Conservation (phyloP, 2,888 invertebrate species). For the Eurytoma californica region DNA sequence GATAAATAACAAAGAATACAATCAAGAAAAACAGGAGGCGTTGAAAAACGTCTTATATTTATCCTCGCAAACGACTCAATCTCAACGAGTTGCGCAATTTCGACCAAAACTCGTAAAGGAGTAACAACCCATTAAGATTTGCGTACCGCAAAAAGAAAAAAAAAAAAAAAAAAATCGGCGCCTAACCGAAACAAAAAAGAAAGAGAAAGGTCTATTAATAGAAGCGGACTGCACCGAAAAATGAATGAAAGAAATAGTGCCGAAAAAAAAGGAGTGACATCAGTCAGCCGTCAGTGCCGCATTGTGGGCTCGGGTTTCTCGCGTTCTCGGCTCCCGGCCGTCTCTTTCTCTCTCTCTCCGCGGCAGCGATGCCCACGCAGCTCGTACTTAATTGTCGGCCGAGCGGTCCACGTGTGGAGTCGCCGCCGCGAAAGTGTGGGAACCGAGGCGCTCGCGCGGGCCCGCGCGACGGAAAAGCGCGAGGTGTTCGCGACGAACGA, state of each 20-base stretch:
- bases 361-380: slow-evolving; percentile 4
- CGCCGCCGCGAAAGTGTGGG: slow-evolving; percentile 49
- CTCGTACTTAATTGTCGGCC: background rate
- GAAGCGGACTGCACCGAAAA: background rate
- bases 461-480: background rate
- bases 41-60: too few species aligned
- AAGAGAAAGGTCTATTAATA: background rate
- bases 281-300: background rate
- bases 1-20: too few species aligned
- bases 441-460: slow-evolving; percentile 16
- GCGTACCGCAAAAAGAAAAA: too few species aligned
- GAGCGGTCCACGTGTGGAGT: slow-evolving; percentile 18
- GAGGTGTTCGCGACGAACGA: background rate
- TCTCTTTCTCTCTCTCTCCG: background rate
- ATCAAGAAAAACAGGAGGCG: too few species aligned
- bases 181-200: background rate
- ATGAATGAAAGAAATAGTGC: background rate
- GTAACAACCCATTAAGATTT: too few species aligned
- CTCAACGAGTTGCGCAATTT: too few species aligned
- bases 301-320: background rate
- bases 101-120: too few species aligned
- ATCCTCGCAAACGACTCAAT: too few species aligned
- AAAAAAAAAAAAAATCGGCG: too few species aligned
- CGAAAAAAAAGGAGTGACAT: slow-evolving; percentile 6
- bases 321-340: background rate